A percentile compares a stretch with the other conserved stretches of the same genome.
Evolutionary conservation across 2,797 vertebrate species (phyloP).

Genomic region (Chiloscyllium punctatum): DNA sequence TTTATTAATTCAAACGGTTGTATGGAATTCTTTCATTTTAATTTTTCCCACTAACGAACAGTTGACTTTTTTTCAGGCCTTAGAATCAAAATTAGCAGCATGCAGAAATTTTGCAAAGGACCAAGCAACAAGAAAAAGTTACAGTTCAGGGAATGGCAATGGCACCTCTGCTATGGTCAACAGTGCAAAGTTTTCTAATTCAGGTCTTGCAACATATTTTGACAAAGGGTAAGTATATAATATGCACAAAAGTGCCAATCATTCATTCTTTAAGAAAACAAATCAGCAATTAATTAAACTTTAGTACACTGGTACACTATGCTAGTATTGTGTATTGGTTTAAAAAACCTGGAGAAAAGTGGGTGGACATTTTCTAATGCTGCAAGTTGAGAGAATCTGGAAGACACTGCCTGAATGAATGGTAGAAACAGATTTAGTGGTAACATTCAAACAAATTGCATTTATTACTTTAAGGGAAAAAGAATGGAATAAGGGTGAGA

Average conservation of each 20-base stretch:
- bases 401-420: neutral
- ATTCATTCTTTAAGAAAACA: no score
- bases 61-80: constrained; percentile 60
- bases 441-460: neutral
- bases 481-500: neutral
- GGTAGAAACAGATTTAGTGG: neutral
- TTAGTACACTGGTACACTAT: neutral
- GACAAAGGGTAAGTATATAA: constrained; percentile 84
- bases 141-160: constrained; percentile 68
- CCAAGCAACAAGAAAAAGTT: constrained; percentile 82
- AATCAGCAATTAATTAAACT: neutral
- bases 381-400: neutral
- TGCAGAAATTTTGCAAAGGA: constrained; percentile 97
- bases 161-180: constrained; percentile 66
- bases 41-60: neutral
- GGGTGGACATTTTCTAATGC: neutral
- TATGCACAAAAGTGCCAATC: neutral
- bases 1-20: neutral
- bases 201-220: constrained; percentile 84
- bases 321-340: neutral
- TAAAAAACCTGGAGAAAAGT: neutral
- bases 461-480: neutral
- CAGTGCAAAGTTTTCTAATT: constrained; percentile 79
- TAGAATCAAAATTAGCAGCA: constrained; percentile 94
- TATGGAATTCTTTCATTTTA: neutral